Percentiles rank a stretch among this genome's conserved stretches.
phyloP scores from a whole-genome alignment of 2,888 invertebrate genomes.

The Hyposoter didymator region DNA sequence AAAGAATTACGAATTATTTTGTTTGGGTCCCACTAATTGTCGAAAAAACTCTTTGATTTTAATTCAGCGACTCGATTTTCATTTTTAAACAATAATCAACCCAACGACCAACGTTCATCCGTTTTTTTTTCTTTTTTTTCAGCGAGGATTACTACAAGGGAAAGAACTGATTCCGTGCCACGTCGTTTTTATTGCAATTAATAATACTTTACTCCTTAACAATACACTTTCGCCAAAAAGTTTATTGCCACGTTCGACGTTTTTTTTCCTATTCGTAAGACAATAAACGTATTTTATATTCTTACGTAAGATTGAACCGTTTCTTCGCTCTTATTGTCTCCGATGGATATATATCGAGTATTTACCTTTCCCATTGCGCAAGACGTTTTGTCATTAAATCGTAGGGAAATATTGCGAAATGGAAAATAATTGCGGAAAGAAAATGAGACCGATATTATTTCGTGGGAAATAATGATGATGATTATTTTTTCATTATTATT shows the following conservation, averaged over 20 bases:
- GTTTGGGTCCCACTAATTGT: not conserved
- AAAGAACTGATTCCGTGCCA: slow-evolving; percentile 79
- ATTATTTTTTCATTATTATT: not conserved
- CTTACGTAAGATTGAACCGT: slow-evolving; percentile 72
- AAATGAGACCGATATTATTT: slow-evolving; percentile 15
- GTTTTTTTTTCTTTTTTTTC: slow-evolving; percentile 78
- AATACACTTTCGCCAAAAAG: slow-evolving; percentile 40
- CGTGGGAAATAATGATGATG: not conserved
- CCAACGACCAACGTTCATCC: not conserved
- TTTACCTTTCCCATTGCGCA: slow-evolving; percentile 75
- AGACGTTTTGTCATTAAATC: slow-evolving; percentile 14
- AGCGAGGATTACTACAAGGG: slow-evolving; percentile 90
- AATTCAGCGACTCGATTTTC: not conserved
- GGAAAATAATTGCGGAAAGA: slow-evolving; percentile 13
- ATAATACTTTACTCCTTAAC: slow-evolving; percentile 43
- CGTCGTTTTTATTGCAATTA: slow-evolving; percentile 22
- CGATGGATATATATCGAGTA: slow-evolving; percentile 46
- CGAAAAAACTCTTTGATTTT: not conserved
- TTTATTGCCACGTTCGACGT: slow-evolving; percentile 59
- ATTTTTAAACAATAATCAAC: not conserved
- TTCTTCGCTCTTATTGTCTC: slow-evolving; percentile 71
- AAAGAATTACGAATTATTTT: not conserved
- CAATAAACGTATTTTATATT: slow-evolving; percentile 76
- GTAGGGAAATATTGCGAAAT: slow-evolving; percentile 13
- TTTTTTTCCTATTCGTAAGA: slow-evolving; percentile 73